Percentiles rank a stretch among this genome's conserved stretches.
phyloP scores from a whole-genome alignment of 2,113 vertebrate genomes.

The Hemibagrus wyckioides region DNA sequence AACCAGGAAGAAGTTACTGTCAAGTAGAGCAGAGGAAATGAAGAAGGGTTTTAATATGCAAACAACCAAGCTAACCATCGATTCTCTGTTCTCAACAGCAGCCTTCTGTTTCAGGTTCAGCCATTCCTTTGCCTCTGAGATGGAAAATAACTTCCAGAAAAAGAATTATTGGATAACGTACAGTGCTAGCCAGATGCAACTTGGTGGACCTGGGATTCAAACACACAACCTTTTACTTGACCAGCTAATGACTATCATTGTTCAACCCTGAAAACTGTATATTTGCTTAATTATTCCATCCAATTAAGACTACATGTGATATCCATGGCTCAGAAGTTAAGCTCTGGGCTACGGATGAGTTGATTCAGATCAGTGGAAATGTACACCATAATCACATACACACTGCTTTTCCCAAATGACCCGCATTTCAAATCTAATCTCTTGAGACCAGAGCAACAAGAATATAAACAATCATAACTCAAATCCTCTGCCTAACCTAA shows the following conservation, averaged over 20 bases:
- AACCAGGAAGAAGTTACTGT: slow-evolving; percentile 6
- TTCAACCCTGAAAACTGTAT: background rate
- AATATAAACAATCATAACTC: background rate
- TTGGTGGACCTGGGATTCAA: too few species aligned
- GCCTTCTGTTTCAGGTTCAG: background rate
- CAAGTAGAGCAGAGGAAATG: slow-evolving; percentile 12
- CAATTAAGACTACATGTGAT: background rate
- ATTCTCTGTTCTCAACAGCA: background rate
- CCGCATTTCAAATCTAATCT: background rate
- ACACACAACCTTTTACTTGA: background rate
- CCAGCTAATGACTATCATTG: background rate
- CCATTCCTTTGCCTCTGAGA: background rate
- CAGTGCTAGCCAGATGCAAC: background rate
- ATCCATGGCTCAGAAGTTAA: background rate
- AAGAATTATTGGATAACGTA: background rate
- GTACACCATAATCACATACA: background rate
- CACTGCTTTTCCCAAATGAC: background rate
- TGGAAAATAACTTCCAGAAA: background rate
- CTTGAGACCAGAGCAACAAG: background rate
- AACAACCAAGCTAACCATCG: background rate
- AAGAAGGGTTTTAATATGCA: background rate
- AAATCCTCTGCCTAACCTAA: background rate
- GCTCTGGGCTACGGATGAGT: background rate
- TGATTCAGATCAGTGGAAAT: background rate
- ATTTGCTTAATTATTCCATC: background rate